Percentiles rank a stretch among this genome's conserved stretches.
These are phyloP conservation scores for Mesocricetus auratus DNA, from an alignment of 2,113 vertebrate species.

Conservation along the genomic window DNA sequence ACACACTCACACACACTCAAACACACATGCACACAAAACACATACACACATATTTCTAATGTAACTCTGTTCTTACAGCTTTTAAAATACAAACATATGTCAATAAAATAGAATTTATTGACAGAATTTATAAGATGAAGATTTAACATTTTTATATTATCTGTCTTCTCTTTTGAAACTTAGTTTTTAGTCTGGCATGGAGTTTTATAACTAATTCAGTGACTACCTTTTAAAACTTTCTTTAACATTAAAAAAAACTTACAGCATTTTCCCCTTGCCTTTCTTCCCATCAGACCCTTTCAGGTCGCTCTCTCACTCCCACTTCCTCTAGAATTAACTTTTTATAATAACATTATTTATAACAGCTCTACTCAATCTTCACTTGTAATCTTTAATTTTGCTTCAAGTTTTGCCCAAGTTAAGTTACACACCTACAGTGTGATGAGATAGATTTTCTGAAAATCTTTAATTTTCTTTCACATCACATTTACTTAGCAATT, in stretches of 20 bases:
- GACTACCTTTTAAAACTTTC: not conserved
- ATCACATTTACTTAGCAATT: not conserved
- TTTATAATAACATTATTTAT: not conserved
- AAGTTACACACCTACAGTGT: not conserved
- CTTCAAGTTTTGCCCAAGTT: not conserved
- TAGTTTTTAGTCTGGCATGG: not conserved
- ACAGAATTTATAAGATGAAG: not conserved
- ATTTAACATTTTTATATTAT: not conserved
- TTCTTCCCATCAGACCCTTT: not conserved
- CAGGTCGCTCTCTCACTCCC: not conserved
- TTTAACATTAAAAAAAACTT: not conserved
- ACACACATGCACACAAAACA: not conserved
- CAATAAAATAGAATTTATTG: not conserved
- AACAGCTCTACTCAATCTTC: not conserved
- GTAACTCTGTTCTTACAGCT: not conserved
- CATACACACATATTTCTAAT: not conserved
- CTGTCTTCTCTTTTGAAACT: not conserved
- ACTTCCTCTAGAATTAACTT: not conserved
- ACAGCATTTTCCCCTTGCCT: not conserved
- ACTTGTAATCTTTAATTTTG: not conserved
- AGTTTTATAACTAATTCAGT: not conserved
- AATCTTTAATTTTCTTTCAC: not conserved
- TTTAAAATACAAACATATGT: not conserved
- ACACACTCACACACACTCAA: not conserved
- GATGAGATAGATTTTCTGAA: not conserved